These are phyloP conservation scores for Thereva unica DNA, from an alignment of 2,888 invertebrate species.

Conservation along the genomic window DNA sequence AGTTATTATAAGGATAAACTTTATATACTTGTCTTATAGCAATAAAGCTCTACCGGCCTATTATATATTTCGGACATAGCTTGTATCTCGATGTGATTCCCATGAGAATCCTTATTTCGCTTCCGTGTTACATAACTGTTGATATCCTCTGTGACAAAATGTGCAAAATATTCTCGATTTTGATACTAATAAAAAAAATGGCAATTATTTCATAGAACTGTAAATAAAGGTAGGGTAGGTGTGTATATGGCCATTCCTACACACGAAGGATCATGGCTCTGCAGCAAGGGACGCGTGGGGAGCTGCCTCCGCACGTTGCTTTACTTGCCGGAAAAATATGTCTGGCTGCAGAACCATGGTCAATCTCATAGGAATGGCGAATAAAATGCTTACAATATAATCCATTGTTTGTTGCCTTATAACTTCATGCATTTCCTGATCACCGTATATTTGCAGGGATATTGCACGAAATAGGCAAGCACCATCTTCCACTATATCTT, in stretches of 20 bases:
- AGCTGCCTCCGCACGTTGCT: too few species aligned
- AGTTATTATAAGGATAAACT: neutral
- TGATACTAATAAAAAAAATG: slow-evolving; percentile 63
- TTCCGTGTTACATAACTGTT: slow-evolving; percentile 81
- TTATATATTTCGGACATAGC: slow-evolving; percentile 89
- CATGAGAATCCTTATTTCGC: slow-evolving; percentile 77
- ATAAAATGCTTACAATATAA: slow-evolving; percentile 71
- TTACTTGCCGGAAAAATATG: too few species aligned
- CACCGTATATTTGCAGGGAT: slow-evolving; percentile 87
- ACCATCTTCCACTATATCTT: slow-evolving; percentile 85
- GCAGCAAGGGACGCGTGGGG: too few species aligned
- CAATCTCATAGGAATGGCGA: neutral
- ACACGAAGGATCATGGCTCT: too few species aligned
- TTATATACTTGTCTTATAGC: slow-evolving; percentile 53
- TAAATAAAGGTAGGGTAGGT: neutral
- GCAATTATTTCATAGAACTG: neutral
- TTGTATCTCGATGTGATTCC: slow-evolving; percentile 90
- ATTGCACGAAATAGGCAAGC: slow-evolving; percentile 88
- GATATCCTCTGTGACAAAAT: slow-evolving; percentile 89
- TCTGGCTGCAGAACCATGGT: neutral
- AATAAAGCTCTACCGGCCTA: slow-evolving; percentile 81
- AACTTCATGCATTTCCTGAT: slow-evolving; percentile 84
- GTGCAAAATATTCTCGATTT: slow-evolving; percentile 84
- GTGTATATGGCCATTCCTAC: too few species aligned
- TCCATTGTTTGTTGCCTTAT: slow-evolving; percentile 87